Conservation (phyloP, 2,888 invertebrate genomes). For the Dryococelus australis region DNA sequence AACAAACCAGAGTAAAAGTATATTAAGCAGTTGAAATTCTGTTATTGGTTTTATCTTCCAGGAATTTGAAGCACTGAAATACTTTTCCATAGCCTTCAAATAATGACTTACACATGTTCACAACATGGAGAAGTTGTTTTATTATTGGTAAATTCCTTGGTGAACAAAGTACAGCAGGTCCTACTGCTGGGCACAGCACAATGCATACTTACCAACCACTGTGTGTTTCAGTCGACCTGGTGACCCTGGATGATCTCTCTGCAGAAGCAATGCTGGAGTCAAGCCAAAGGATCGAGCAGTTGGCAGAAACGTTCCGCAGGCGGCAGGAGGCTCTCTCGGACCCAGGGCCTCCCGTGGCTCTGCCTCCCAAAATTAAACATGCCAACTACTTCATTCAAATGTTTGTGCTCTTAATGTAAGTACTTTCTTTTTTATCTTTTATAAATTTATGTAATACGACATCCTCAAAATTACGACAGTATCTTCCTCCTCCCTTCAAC, state of each 20-base stretch:
- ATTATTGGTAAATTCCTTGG: no score
- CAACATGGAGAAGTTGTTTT: no score
- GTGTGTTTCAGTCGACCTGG: conserved; percentile 80
- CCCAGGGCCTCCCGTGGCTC: conserved; percentile 80
- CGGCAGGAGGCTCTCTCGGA: conserved; percentile 70
- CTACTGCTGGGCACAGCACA: no score
- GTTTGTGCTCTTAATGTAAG: conserved; percentile 72
- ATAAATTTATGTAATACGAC: conserved; percentile 57
- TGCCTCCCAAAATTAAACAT: conserved; percentile 70
- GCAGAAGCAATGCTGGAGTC: conserved; percentile 95
- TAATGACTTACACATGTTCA: no score
- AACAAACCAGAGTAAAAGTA: no score
- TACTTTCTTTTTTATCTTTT: conserved; percentile 54
- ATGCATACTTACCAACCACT: background rate
- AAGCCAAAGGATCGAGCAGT: conserved; percentile 88
- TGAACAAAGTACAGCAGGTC: no score
- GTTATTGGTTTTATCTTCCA: no score
- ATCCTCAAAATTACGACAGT: no score
- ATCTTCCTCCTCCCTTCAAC: no score
- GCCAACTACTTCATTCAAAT: conserved; percentile 75
- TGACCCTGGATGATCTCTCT: conserved; percentile 91
- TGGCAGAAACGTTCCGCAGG: conserved; percentile 82
- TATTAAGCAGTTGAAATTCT: no score
- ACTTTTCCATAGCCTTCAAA: no score
- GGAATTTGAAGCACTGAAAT: no score